Evolutionary conservation across 2,888 invertebrate species (phyloP).

Genomic region (Barypeithes pellucidus): DNA sequence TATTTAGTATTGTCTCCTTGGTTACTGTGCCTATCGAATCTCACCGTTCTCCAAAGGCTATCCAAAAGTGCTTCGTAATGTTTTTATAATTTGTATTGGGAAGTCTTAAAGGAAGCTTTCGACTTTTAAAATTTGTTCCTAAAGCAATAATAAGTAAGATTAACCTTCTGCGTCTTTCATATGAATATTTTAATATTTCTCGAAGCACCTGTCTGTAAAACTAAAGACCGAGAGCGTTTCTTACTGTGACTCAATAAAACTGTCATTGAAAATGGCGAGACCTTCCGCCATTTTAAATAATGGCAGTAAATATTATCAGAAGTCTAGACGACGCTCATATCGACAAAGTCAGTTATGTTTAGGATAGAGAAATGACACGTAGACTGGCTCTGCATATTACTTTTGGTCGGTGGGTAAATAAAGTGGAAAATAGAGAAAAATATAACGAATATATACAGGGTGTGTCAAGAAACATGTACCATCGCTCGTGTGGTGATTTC

Average conservation of each 20-base stretch:
- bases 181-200: conserved; percentile 7
- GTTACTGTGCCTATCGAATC: too few species aligned
- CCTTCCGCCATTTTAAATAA: conserved; percentile 33
- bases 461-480: too few species aligned
- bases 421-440: neutral
- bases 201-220: conserved; percentile 8
- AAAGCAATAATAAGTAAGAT: too few species aligned
- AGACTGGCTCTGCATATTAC: conserved; percentile 25
- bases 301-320: conserved; percentile 39
- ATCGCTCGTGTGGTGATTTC: too few species aligned
- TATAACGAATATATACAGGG: neutral
- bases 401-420: conserved; percentile 6
- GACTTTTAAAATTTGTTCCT: too few species aligned
- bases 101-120: too few species aligned
- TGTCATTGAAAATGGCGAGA: conserved; percentile 34
- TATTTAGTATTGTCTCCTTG: too few species aligned
- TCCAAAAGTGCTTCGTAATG: too few species aligned
- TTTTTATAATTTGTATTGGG: too few species aligned
- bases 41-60: too few species aligned
- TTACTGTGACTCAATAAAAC: conserved; percentile 28
- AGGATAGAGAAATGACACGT: conserved; percentile 36
- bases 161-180: neutral
- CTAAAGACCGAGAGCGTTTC: neutral
- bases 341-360: conserved; percentile 36
- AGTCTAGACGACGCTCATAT: conserved; percentile 35